phyloP scores from a whole-genome alignment of 1,140 invertebrate species.

The Octopus bimaculoides region DNA sequence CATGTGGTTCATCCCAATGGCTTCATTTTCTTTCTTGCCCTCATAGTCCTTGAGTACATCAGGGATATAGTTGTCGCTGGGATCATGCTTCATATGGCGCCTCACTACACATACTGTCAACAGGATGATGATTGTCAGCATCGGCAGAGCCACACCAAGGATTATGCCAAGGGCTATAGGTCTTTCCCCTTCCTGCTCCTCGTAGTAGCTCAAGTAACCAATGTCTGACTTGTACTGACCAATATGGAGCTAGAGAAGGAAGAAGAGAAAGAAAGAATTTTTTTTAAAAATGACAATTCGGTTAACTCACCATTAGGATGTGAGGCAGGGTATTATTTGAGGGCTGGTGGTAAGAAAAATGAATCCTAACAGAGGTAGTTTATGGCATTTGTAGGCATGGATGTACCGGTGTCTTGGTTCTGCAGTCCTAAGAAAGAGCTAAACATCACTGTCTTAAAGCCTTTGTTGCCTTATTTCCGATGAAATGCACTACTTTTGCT shows the following conservation, averaged over 20 bases:
- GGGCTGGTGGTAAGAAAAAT: too few relatives aligned
- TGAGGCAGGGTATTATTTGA: too few relatives aligned
- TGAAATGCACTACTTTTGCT: too few relatives aligned
- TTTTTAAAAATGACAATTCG: too few relatives aligned
- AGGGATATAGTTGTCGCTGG: constrained; percentile 43
- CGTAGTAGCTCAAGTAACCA: constrained; percentile 45
- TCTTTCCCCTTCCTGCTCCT: constrained; percentile 31
- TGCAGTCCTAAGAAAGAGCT: too few relatives aligned
- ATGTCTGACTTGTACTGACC: constrained; percentile 38
- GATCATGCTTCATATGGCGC: constrained; percentile 46
- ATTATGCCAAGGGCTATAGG: constrained; percentile 48
- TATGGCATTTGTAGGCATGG: too few relatives aligned
- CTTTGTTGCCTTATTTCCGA: too few relatives aligned
- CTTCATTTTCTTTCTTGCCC: constrained; percentile 41
- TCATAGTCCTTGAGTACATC: constrained; percentile 50
- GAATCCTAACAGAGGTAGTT: too few relatives aligned
- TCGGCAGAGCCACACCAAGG: constrained; percentile 48
- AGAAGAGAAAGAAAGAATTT: not conserved
- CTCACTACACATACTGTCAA: constrained; percentile 47
- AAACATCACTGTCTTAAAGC: too few relatives aligned
- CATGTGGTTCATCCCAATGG: constrained; percentile 40
- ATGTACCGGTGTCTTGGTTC: too few relatives aligned
- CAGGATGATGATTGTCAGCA: constrained; percentile 46
- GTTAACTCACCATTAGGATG: too few relatives aligned
- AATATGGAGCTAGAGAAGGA: constrained; percentile 36